Conservation (phyloP, 23 tunicate species). For the Aplidium turbinatum region DNA sequence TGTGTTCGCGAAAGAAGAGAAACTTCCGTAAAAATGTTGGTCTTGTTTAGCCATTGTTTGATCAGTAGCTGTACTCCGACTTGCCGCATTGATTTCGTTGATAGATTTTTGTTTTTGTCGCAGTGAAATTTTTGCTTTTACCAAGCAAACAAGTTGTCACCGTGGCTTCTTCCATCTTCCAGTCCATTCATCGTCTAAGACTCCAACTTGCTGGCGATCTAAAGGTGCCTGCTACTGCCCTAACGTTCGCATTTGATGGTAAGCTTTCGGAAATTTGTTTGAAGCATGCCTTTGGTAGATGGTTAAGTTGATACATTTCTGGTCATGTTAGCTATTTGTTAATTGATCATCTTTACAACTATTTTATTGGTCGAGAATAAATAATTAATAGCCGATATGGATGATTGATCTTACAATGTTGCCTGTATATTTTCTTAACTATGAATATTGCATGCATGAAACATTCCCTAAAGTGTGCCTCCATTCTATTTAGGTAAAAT, state of each 20-base stretch:
- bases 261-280: background rate
- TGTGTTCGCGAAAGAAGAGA: background rate
- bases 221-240: slow-evolving; percentile 27
- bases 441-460: background rate
- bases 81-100: too few species aligned
- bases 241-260: slow-evolving; percentile 55
- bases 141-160: slow-evolving; percentile 73
- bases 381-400: too few species aligned
- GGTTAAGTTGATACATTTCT: background rate
- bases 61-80: too few species aligned
- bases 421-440: too few species aligned
- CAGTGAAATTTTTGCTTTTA: slow-evolving; percentile 69
- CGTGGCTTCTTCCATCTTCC: slow-evolving; percentile 47
- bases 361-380: too few species aligned
- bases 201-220: slow-evolving; percentile 41
- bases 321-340: too few species aligned
- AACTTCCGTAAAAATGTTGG: background rate
- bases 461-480: background rate
- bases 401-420: too few species aligned
- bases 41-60: too few species aligned
- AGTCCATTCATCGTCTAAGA: slow-evolving; percentile 33
- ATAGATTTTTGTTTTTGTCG: slow-evolving; percentile 9
- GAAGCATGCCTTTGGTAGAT: background rate
- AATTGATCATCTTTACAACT: too few species aligned
- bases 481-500: slow-evolving; percentile 38